phyloP scores from a whole-genome alignment of 1,140 invertebrate genomes.

The Maconellicoccus hirsutus region DNA sequence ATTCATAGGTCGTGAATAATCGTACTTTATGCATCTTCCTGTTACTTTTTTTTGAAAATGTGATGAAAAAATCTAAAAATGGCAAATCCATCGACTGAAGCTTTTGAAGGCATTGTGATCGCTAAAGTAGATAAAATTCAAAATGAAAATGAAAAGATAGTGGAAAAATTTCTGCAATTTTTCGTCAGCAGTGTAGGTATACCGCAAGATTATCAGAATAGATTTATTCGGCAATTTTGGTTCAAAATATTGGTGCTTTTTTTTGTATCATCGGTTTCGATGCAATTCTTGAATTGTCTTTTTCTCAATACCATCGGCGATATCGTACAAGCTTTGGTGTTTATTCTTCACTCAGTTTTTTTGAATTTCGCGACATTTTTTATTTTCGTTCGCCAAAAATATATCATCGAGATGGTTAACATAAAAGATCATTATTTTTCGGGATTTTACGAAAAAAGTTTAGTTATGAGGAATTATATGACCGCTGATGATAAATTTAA shows the following conservation, averaged over 20 bases:
- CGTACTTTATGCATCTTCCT: too few relatives aligned
- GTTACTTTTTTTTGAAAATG: too few relatives aligned
- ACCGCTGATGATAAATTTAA: slow-evolving; percentile 9
- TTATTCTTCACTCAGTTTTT: slow-evolving; percentile 6
- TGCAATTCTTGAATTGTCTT: background rate
- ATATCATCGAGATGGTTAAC: slow-evolving; percentile 10
- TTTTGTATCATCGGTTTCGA: background rate
- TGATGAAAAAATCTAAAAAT: background rate
- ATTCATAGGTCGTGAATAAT: too few relatives aligned
- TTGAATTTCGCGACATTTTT: background rate
- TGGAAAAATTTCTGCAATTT: slow-evolving; percentile 5
- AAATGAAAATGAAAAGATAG: background rate
- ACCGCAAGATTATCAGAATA: background rate
- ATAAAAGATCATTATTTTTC: slow-evolving; percentile 14
- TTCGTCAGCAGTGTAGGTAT: background rate
- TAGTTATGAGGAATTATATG: slow-evolving; percentile 11
- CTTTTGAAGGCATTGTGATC: background rate
- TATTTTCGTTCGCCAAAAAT: background rate
- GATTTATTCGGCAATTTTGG: background rate
- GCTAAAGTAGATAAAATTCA: background rate
- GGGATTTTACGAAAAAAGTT: slow-evolving; percentile 13
- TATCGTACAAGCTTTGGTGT: background rate
- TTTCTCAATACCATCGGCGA: background rate
- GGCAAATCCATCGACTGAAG: background rate
- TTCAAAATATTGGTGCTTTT: background rate